Conservation (phyloP, 2,113 vertebrate species). For the Upupa epops region DNA sequence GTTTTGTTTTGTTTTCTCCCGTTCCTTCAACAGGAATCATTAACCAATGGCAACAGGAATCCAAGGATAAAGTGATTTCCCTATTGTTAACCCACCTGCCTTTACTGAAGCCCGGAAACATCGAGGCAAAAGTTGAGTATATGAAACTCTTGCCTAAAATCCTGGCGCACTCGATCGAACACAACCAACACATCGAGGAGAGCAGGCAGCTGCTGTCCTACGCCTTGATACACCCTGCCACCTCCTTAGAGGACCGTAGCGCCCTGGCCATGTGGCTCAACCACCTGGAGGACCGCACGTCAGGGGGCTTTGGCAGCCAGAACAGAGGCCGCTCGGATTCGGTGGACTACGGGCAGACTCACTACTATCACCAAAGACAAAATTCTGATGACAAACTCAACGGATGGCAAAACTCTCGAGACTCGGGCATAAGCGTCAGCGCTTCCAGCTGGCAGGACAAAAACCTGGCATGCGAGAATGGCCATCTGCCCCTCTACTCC, state of each 20-base stretch:
- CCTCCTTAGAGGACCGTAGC: slow-evolving; percentile 92
- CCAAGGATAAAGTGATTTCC: slow-evolving; percentile 95
- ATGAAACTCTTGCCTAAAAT: slow-evolving; percentile 97
- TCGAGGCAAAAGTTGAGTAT: slow-evolving; percentile 94
- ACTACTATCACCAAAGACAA: slow-evolving; percentile 96
- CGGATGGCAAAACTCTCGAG: slow-evolving; percentile 94
- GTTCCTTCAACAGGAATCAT: slow-evolving; percentile 82
- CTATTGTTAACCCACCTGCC: slow-evolving; percentile 94
- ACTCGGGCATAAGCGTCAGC: slow-evolving; percentile 86
- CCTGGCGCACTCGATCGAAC: slow-evolving; percentile 96
- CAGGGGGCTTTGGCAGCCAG: slow-evolving; percentile 76
- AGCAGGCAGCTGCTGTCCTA: slow-evolving; percentile 97
- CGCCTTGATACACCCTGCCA: slow-evolving; percentile 96
- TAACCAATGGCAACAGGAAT: slow-evolving; percentile 95
- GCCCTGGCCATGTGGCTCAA: slow-evolving; percentile 97
- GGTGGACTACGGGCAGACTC: slow-evolving; percentile 86
- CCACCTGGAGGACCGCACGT: slow-evolving; percentile 95
- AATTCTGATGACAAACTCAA: slow-evolving; percentile 97
- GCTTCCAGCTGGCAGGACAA: slow-evolving; percentile 87
- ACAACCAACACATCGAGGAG: slow-evolving; percentile 95
- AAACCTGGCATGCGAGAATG: slow-evolving; percentile 89
- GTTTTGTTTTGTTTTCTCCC: not conserved
- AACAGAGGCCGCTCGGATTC: slow-evolving; percentile 85
- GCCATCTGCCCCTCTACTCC: slow-evolving; percentile 92
- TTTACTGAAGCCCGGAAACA: slow-evolving; percentile 94